Conservation (phyloP, 2,888 invertebrate species). For the Rosalia funebris region DNA sequence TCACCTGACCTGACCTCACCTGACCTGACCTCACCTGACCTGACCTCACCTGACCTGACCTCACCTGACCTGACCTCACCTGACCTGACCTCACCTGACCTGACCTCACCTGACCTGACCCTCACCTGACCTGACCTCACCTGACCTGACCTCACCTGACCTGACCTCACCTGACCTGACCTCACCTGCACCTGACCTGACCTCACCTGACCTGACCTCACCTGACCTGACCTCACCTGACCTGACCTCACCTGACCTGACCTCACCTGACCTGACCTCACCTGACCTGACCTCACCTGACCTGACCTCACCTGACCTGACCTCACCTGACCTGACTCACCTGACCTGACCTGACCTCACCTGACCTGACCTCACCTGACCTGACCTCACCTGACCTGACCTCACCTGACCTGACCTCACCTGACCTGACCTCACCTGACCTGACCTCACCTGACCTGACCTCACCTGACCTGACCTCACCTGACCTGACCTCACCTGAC, state of each 20-base stretch:
- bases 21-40: not conserved
- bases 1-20: constrained; percentile 2
- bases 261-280: constrained; percentile 30
- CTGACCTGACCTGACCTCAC: constrained; percentile 27
- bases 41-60: constrained; percentile 3
- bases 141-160: constrained; percentile 42
- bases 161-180: constrained; percentile 46
- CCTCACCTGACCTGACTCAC: constrained; percentile 23
- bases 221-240: constrained; percentile 24
- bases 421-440: constrained; percentile 22
- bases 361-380: constrained; percentile 23
- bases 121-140: not conserved
- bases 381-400: constrained; percentile 23
- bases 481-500: constrained; percentile 36
- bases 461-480: constrained; percentile 28
- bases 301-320: constrained; percentile 28
- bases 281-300: constrained; percentile 32
- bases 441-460: constrained; percentile 29
- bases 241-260: constrained; percentile 29
- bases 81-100: constrained; percentile 17
- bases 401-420: constrained; percentile 26
- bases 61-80: not conserved
- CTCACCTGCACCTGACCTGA: constrained; percentile 9
- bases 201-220: constrained; percentile 25
- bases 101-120: constrained; percentile 16